Percentiles rank a stretch among this genome's conserved stretches.
Evolutionary conservation across 2,888 invertebrate species (phyloP).

Genomic region (Pomacea canaliculata): DNA sequence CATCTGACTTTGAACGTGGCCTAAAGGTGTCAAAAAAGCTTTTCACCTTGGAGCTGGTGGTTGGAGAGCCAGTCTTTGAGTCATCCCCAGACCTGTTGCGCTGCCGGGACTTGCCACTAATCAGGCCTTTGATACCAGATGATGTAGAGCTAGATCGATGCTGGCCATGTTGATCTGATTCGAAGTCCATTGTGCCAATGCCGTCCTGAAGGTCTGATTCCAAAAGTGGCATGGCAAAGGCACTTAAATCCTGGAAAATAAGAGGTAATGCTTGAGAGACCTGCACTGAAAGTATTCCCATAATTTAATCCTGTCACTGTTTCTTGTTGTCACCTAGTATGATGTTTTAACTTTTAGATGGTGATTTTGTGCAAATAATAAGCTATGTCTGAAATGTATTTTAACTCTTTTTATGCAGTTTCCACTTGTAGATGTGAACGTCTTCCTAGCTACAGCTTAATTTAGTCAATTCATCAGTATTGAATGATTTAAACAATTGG

Average conservation of each 20-base stretch:
- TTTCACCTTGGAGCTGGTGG: slow-evolving; percentile 58
- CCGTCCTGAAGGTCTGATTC: slow-evolving; percentile 46
- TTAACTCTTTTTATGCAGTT: not conserved
- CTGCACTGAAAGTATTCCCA: too few species aligned
- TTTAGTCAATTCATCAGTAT: too few species aligned
- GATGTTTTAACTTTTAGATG: not conserved
- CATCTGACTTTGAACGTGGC: slow-evolving; percentile 66
- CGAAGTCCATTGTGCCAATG: slow-evolving; percentile 42
- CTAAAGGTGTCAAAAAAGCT: slow-evolving; percentile 63
- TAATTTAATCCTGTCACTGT: too few species aligned
- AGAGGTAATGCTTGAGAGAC: not conserved
- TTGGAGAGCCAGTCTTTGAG: slow-evolving; percentile 46
- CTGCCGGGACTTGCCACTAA: slow-evolving; percentile 47
- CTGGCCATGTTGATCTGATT: slow-evolving; percentile 52
- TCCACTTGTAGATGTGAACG: not conserved
- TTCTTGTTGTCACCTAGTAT: too few species aligned
- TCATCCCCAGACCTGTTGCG: slow-evolving; percentile 61
- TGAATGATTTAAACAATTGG: too few species aligned
- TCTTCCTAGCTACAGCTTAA: not conserved
- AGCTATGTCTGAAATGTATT: not conserved
- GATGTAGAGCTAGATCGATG: slow-evolving; percentile 55
- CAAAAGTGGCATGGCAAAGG: slow-evolving; percentile 65
- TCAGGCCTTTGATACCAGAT: slow-evolving; percentile 51
- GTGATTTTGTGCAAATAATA: not conserved
- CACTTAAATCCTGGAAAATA: slow-evolving; percentile 64